These are phyloP conservation scores for Eilema caniola DNA, from an alignment of 2,888 invertebrate genomes.

Conservation along the genomic window DNA sequence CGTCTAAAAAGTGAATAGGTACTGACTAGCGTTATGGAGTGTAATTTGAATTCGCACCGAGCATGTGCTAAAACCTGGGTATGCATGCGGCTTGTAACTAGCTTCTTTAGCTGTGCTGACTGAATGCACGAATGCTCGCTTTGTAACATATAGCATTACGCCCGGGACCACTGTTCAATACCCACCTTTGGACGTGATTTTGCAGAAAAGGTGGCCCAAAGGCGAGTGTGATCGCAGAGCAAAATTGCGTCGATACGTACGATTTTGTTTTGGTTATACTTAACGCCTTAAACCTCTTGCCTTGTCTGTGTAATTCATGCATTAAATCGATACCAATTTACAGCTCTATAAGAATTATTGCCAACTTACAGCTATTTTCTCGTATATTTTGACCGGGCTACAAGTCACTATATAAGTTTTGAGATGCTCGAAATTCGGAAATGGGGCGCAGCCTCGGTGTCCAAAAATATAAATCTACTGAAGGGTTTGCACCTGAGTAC, in stretches of 20 bases:
- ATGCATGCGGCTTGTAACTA: not conserved
- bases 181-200: not conserved
- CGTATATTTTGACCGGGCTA: not conserved
- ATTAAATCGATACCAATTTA: not conserved
- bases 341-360: not conserved
- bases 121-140: not conserved
- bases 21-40: not conserved
- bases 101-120: not conserved
- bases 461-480: too few species aligned
- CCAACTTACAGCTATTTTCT: not conserved
- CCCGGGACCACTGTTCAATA: not conserved
- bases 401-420: constrained; percentile 4
- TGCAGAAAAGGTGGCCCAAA: too few species aligned
- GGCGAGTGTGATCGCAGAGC: too few species aligned
- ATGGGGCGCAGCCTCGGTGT: not conserved
- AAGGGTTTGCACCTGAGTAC: too few species aligned
- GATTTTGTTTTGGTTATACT: too few species aligned
- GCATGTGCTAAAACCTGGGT: not conserved
- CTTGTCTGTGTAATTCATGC: not conserved
- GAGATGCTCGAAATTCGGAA: not conserved
- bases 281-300: too few species aligned
- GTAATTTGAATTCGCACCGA: not conserved
- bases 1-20: not conserved
- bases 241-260: too few species aligned
- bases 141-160: not conserved